phyloP scores from a whole-genome alignment of 2,113 vertebrate species.

The Anolis carolinensis region DNA sequence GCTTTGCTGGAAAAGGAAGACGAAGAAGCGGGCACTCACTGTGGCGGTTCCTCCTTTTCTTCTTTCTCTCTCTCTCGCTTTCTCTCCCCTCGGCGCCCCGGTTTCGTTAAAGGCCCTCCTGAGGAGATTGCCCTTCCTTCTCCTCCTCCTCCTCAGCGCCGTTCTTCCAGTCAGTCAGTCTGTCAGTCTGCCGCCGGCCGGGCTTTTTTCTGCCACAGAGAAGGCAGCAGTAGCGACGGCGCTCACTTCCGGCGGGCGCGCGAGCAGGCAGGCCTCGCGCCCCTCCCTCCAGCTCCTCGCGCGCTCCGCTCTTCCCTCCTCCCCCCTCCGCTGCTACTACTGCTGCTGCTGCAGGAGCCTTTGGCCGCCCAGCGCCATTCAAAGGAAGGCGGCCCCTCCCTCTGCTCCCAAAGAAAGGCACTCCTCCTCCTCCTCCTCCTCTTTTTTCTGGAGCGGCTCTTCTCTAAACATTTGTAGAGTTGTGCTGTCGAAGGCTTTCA shows the following conservation, averaged over 20 bases:
- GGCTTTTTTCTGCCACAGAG: background rate
- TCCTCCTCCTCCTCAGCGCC: conserved; percentile 10
- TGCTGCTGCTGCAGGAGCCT: no score
- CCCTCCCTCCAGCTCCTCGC: background rate
- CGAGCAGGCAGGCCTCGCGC: conserved; percentile 34
- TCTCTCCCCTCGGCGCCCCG: conserved; percentile 4
- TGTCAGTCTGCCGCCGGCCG: conserved; percentile 3
- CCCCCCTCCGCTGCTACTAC: no score
- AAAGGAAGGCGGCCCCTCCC: background rate
- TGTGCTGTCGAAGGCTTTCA: no score
- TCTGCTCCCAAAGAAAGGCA: no score
- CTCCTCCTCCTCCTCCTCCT: background rate
- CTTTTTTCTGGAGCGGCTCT: no score
- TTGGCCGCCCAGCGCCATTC: no score
- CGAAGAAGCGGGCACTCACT: background rate
- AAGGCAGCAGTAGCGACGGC: background rate
- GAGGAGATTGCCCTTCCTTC: background rate
- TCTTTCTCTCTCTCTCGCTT: background rate
- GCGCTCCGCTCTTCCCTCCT: background rate
- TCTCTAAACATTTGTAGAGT: background rate
- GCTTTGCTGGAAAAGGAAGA: background rate
- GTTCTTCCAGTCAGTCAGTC: background rate
- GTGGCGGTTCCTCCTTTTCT: background rate
- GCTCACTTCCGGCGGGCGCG: conserved; percentile 56
- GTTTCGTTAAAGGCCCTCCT: conserved; percentile 3